Percentiles rank a stretch among this genome's conserved stretches.
Evolutionary conservation across 2,797 vertebrate genomes (phyloP).

Genomic region (Phataginus tricuspis): DNA sequence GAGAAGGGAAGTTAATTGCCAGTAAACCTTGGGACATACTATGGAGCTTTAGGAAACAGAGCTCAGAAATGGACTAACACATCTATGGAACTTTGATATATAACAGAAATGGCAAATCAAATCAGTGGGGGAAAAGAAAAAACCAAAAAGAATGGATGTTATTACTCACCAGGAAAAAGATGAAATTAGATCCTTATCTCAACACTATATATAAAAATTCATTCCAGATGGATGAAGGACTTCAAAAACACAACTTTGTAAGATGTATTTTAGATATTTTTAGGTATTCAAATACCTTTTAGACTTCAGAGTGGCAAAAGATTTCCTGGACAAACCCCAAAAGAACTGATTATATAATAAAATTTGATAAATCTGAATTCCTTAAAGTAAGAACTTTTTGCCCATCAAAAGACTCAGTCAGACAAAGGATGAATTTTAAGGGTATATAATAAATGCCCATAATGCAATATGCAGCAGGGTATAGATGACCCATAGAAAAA

Average conservation of each 20-base stretch:
- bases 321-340: not conserved
- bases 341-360: not conserved
- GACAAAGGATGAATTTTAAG: not conserved
- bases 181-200: not conserved
- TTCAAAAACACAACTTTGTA: not conserved
- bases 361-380: not conserved
- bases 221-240: not conserved
- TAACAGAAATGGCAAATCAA: not conserved
- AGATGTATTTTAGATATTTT: not conserved
- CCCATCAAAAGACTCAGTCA: not conserved
- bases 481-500: not conserved
- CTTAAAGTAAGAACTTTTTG: not conserved
- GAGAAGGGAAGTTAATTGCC: not conserved
- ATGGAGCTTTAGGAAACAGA: not conserved
- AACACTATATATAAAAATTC: not conserved
- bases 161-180: not conserved
- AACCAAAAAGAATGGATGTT: not conserved
- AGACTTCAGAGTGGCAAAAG: not conserved
- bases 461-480: not conserved
- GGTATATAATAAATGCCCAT: not conserved
- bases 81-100: not conserved
- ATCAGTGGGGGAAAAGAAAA: not conserved
- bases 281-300: not conserved
- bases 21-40: not conserved
- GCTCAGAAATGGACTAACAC: not conserved